Conservation (phyloP, 2,113 vertebrate species). For the Rhabdomys dilectus region DNA sequence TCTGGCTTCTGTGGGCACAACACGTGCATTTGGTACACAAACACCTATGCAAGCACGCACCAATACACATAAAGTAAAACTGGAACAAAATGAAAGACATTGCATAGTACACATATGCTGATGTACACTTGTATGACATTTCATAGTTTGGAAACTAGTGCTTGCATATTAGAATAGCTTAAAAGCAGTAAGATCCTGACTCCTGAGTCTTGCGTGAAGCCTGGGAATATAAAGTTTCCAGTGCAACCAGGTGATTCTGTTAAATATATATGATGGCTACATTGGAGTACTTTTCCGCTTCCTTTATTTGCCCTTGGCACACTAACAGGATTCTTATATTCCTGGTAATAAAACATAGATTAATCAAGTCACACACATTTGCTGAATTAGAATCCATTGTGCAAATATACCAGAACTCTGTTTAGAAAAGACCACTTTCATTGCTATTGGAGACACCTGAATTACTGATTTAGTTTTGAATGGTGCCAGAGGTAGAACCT, state of each 20-base stretch:
- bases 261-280: neutral
- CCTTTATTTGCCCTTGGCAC: neutral
- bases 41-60: neutral
- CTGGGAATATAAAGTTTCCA: neutral
- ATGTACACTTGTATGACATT: neutral
- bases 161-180: neutral
- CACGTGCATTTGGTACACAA: neutral
- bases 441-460: conserved; percentile 8
- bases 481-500: neutral
- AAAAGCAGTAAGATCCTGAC: neutral
- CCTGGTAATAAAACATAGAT: neutral
- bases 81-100: neutral
- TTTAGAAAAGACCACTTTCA: neutral
- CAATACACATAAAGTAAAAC: neutral
- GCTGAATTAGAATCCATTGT: neutral
- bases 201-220: neutral
- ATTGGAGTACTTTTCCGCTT: neutral
- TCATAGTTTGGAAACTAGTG: neutral
- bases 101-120: neutral
- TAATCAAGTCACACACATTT: neutral
- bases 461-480: neutral
- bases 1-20: neutral
- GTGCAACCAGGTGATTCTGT: neutral
- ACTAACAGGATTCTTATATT: neutral
- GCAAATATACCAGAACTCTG: neutral